Conservation (phyloP, 2,888 invertebrate species). For the Anthrax anthrax region DNA sequence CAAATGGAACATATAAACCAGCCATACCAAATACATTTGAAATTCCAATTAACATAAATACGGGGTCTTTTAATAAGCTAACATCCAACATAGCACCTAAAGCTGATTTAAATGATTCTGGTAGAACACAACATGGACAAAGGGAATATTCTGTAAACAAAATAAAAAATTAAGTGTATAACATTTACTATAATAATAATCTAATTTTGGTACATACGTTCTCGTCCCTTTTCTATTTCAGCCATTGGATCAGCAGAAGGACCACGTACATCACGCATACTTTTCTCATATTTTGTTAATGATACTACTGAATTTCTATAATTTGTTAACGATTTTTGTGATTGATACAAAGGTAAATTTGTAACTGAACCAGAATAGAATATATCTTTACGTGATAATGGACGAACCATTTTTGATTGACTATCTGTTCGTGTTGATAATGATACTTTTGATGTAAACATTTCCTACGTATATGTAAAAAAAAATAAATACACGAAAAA, state of each 20-base stretch:
- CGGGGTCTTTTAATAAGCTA: slow-evolving; percentile 72
- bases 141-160: slow-evolving; percentile 52
- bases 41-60: slow-evolving; percentile 81
- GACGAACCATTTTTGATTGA: slow-evolving; percentile 56
- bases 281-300: slow-evolving; percentile 54
- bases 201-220: slow-evolving; percentile 53
- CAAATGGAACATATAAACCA: slow-evolving; percentile 92
- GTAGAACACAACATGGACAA: slow-evolving; percentile 64
- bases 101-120: slow-evolving; percentile 68
- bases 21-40: slow-evolving; percentile 96
- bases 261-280: slow-evolving; percentile 44
- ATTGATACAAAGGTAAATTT: slow-evolving; percentile 85
- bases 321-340: slow-evolving; percentile 76
- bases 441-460: slow-evolving; percentile 55
- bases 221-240: slow-evolving; percentile 34
- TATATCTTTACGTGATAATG: slow-evolving; percentile 88
- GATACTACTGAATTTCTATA: slow-evolving; percentile 87
- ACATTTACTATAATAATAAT: no score
- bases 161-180: background rate
- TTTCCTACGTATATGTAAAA: slow-evolving; percentile 31
- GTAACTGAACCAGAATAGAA: slow-evolving; percentile 94
- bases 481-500: background rate
- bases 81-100: slow-evolving; percentile 84
- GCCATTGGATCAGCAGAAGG: slow-evolving; percentile 40
- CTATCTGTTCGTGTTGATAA: slow-evolving; percentile 35